A percentile compares a stretch with the other conserved stretches of the same genome.
phyloP scores from a whole-genome alignment of 2,888 invertebrate genomes.

The Agrotis exclamationis region DNA sequence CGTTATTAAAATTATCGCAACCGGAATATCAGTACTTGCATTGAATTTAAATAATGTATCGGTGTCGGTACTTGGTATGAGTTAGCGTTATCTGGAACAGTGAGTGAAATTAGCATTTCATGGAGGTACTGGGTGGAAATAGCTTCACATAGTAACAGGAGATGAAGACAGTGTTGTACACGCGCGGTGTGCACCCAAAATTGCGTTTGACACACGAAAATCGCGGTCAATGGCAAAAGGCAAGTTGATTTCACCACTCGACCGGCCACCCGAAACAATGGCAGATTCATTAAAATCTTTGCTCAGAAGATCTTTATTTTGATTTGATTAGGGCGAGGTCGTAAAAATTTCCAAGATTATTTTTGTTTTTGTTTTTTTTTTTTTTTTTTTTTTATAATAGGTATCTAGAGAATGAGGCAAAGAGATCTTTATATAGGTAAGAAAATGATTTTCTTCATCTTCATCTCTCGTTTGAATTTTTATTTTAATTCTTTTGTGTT shows the following conservation, averaged over 20 bases:
- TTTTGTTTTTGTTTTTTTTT: background rate
- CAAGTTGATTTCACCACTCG: slow-evolving; percentile 78
- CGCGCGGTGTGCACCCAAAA: slow-evolving; percentile 42
- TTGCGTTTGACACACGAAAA: slow-evolving; percentile 69
- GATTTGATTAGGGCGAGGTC: slow-evolving; percentile 22
- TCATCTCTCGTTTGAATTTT: too few relatives aligned
- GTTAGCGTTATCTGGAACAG: slow-evolving; percentile 37
- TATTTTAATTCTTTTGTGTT: too few relatives aligned
- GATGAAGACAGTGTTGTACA: slow-evolving; percentile 27
- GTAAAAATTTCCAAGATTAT: background rate
- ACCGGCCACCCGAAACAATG: slow-evolving; percentile 80
- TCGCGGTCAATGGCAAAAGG: slow-evolving; percentile 78
- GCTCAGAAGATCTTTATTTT: slow-evolving; percentile 44
- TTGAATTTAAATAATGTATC: slow-evolving; percentile 63
- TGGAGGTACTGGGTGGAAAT: background rate
- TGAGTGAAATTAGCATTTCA: slow-evolving; percentile 34
- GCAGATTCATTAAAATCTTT: slow-evolving; percentile 72
- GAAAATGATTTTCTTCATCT: too few relatives aligned
- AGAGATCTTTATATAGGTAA: too few relatives aligned
- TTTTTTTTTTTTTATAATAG: background rate
- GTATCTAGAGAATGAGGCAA: too few relatives aligned
- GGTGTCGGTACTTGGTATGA: slow-evolving; percentile 13
- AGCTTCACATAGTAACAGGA: slow-evolving; percentile 17
- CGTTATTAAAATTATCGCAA: slow-evolving; percentile 61
- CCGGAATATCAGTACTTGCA: slow-evolving; percentile 55